Conservation (phyloP, 2,888 invertebrate genomes). For the Pyrrhosoma nymphula region DNA sequence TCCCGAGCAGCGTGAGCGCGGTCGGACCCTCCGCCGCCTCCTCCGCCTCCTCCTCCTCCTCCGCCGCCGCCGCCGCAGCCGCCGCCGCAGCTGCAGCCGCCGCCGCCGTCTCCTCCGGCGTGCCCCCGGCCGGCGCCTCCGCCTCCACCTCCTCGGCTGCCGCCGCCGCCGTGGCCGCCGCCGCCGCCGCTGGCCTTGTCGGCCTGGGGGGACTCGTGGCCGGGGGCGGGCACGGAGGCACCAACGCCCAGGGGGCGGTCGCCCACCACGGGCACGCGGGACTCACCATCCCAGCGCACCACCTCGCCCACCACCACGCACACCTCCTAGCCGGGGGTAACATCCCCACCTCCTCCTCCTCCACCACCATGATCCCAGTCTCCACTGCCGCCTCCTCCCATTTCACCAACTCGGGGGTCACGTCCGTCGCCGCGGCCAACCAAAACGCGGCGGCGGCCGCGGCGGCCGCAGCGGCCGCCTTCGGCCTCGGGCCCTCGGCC, state of each 20-base stretch:
- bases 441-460: slow-evolving; percentile 77
- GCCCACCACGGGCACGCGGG: slow-evolving; percentile 22
- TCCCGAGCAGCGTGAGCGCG: slow-evolving; percentile 77
- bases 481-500: slow-evolving; percentile 76
- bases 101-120: slow-evolving; percentile 74
- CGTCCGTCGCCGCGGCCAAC: slow-evolving; percentile 80
- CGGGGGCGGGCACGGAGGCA: slow-evolving; percentile 66
- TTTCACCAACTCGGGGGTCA: slow-evolving; percentile 83
- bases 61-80: slow-evolving; percentile 75
- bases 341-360: slow-evolving; percentile 76
- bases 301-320: slow-evolving; percentile 77
- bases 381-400: slow-evolving; percentile 77
- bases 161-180: slow-evolving; percentile 67
- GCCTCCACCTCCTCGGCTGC: slow-evolving; percentile 72
- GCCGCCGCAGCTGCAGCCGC: slow-evolving; percentile 76
- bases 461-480: slow-evolving; percentile 76
- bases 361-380: slow-evolving; percentile 50
- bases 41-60: slow-evolving; percentile 72
- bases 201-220: slow-evolving; percentile 66
- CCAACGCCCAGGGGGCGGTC: slow-evolving; percentile 16
- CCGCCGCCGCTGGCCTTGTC: slow-evolving; percentile 55
- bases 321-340: slow-evolving; percentile 76
- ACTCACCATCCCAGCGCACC: slow-evolving; percentile 77
- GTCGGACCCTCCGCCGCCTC: slow-evolving; percentile 75
- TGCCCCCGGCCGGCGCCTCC: slow-evolving; percentile 76